Base-by-base conservation (phyloP, 2,113 vertebrate genomes). In the Empidonax traillii region DNA sequence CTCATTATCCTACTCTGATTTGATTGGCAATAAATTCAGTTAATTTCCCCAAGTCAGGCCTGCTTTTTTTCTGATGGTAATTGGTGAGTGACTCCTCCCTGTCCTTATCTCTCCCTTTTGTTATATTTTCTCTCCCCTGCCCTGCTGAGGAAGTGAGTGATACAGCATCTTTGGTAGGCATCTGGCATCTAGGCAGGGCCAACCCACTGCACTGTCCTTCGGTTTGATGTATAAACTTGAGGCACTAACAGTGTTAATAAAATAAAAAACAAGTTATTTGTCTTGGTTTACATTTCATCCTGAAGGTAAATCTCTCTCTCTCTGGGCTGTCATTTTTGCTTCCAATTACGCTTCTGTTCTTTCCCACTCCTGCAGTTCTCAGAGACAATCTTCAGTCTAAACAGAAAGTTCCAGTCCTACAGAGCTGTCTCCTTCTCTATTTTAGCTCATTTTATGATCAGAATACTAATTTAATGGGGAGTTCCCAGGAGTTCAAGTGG, bases 191-290 rank as follows among this genome's bases (percentile, higher is more conserved):
- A 17, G 1, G 4, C 19, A 59, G 9, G 16, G 25, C 21, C 44
- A 77, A 24, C 0, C 0, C 5, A 18, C 5, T 24, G 21, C 14
- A 15, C 17, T 67, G 15, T 65, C 23, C 8, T 72, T 67, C n/a
- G 7, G 11, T 72, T 75, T 37, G 20, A 63, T 0, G 0, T 24
- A n/a, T 18, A 62, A 85, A 83, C 22, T 24, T 68, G 14, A 67
- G n/a, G 6, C 22, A 51, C 7, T 53, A 46, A 2, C 24, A 67
- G 20, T 2, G 35, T 30, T 33, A 81, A 46, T 39, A 9, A 43
- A 19, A 51, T 41, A 43, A 28, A 39, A 11, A 46, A 35, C n/a
- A 4, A 39, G 20, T 8, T 37, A 9, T 46, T 41, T 77, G 5
- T 25, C 78, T 82, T 58, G 14, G 24, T 82, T 75, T 63, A 55